Conservation (phyloP, 2,113 vertebrate species). For the Paratilapia polleni region DNA sequence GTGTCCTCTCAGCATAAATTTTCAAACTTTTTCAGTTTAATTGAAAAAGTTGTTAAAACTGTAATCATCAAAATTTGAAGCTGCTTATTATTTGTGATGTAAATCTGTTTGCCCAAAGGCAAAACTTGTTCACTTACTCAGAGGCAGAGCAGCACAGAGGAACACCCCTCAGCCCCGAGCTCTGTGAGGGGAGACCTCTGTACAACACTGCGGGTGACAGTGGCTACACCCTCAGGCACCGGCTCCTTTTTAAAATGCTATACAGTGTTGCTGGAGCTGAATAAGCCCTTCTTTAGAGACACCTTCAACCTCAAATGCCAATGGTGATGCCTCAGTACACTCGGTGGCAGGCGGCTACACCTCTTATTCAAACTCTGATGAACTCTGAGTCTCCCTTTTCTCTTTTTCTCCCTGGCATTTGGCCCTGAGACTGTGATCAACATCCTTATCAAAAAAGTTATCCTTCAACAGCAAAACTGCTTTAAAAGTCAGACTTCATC, state of each 20-base stretch:
- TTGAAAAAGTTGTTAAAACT: background rate
- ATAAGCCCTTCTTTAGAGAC: constrained; percentile 29
- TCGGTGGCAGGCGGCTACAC: constrained; percentile 9
- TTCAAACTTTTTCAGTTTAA: background rate
- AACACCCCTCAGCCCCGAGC: background rate
- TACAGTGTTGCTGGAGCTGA: constrained; percentile 8
- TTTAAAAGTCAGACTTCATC: background rate
- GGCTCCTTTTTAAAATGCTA: constrained; percentile 23
- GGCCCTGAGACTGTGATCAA: constrained; percentile 22
- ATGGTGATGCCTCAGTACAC: constrained; percentile 23
- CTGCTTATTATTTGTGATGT: constrained; percentile 6
- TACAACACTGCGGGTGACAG: constrained; percentile 11
- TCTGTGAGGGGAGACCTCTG: background rate
- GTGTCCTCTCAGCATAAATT: background rate
- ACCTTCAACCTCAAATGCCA: constrained; percentile 23
- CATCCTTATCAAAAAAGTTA: constrained; percentile 6
- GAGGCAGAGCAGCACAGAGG: background rate
- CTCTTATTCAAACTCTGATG: constrained; percentile 37
- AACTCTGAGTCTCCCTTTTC: constrained; percentile 21
- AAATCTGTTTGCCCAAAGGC: constrained; percentile 3
- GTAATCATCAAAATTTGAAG: background rate
- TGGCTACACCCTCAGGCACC: background rate
- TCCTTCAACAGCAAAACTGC: background rate
- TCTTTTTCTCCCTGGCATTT: constrained; percentile 27
- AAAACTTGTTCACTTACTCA: constrained; percentile 7